Evolutionary conservation across 2,113 vertebrate genomes (phyloP).

Genomic region (Addax nasomaculatus): DNA sequence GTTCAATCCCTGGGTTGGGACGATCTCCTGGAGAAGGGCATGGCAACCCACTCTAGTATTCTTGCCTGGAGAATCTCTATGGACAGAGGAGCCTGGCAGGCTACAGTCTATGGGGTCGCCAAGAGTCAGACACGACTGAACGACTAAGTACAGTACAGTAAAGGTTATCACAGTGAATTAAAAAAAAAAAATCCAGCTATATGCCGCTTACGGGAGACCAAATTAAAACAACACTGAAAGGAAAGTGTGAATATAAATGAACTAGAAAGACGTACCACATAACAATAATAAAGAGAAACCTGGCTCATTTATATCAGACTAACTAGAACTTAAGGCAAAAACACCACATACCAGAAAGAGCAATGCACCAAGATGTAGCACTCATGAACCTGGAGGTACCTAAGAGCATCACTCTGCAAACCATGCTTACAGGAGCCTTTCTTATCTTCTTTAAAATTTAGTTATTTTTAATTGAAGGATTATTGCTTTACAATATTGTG

Average conservation of each 20-base stretch:
- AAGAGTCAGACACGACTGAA: neutral
- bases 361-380: neutral
- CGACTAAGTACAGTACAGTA: neutral
- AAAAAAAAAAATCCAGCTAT: neutral
- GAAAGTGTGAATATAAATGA: neutral
- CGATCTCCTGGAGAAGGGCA: neutral
- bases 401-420: neutral
- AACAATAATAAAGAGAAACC: neutral
- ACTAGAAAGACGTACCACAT: neutral
- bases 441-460: neutral
- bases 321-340: neutral
- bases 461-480: neutral
- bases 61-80: neutral
- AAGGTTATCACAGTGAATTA: neutral
- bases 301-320: neutral
- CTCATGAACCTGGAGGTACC: neutral
- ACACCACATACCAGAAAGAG: neutral
- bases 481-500: neutral
- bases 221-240: slow-evolving; percentile 25
- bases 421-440: neutral
- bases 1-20: neutral
- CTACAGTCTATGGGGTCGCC: neutral
- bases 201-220: neutral
- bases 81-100: neutral
- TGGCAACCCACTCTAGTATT: neutral